Evolutionary conservation across 2,113 vertebrate species (phyloP).

Genomic region (Rhagologus leucostigma): DNA sequence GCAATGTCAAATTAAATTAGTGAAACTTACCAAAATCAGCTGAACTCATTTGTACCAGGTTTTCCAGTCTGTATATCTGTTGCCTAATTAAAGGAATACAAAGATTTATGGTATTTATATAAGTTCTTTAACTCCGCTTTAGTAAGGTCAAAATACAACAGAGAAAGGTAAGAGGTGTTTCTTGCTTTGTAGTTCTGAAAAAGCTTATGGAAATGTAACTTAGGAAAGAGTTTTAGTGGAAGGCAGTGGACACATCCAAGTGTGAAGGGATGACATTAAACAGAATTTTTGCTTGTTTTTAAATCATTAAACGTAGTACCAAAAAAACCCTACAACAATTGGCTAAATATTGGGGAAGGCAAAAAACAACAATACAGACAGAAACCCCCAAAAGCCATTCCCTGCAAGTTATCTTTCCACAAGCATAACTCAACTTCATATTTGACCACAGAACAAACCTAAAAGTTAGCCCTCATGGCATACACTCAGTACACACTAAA

Average conservation of each 20-base stretch:
- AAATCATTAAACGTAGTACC: background rate
- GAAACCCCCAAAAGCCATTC: fast-evolving
- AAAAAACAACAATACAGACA: background rate
- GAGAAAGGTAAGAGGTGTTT: background rate
- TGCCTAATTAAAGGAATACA: conserved; percentile 79
- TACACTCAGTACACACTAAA: background rate
- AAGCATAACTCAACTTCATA: background rate
- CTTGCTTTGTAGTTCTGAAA: background rate
- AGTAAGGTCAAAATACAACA: background rate
- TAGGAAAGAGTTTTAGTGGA: background rate
- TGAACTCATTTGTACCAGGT: conserved; percentile 76
- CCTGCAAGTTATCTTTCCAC: background rate
- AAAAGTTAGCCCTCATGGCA: background rate
- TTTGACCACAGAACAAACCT: background rate
- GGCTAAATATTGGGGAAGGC: background rate
- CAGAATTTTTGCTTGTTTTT: background rate
- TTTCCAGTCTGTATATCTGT: conserved; percentile 82
- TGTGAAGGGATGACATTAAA: background rate
- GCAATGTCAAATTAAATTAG: background rate
- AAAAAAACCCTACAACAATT: background rate
- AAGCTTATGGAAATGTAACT: background rate
- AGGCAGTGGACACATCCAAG: background rate
- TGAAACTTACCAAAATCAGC: conserved; percentile 90
- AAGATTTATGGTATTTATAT: background rate
- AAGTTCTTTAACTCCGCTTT: background rate